phyloP scores from a whole-genome alignment of 2,888 invertebrate species.

The Rosalia funebris region DNA sequence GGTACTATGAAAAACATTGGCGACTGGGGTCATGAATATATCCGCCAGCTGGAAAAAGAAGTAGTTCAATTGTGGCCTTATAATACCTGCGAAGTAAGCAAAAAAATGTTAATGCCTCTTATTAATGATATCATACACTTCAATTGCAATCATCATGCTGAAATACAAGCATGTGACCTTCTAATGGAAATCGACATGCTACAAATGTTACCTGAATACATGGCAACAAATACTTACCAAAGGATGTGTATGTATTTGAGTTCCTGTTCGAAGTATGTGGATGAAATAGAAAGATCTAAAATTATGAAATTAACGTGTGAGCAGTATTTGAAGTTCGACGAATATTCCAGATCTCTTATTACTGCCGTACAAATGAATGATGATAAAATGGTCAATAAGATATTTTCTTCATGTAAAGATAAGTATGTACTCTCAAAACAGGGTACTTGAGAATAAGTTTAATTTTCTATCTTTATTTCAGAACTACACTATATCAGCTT shows the following conservation, averaged over 20 bases:
- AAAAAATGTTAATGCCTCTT: conserved; percentile 75
- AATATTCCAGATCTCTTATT: conserved; percentile 86
- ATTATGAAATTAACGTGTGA: conserved; percentile 77
- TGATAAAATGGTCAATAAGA: conserved; percentile 80
- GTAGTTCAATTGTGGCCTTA: conserved; percentile 86
- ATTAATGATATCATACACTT: conserved; percentile 91
- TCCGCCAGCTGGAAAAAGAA: conserved; percentile 90
- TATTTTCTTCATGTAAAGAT: conserved; percentile 87
- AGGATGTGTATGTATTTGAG: conserved; percentile 93
- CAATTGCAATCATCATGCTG: conserved; percentile 97
- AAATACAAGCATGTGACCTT: conserved; percentile 98
- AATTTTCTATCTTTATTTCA: conserved; percentile 64
- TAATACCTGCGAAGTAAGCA: conserved; percentile 60
- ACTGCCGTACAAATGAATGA: conserved; percentile 92
- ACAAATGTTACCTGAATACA: conserved; percentile 79
- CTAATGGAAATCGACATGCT: conserved; percentile 96
- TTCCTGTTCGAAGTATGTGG: conserved; percentile 91
- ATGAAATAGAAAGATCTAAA: conserved; percentile 90
- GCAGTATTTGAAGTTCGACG: conserved; percentile 86
- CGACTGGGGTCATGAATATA: conserved; percentile 99
- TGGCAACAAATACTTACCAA: conserved; percentile 88
- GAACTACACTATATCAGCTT: conserved; percentile 88
- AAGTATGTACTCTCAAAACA: conserved; percentile 69
- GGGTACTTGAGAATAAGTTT: too few species aligned
- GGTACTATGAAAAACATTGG: conserved; percentile 88